A percentile compares a stretch with the other conserved stretches of the same genome.
These are phyloP conservation scores for Rotaria sp. DNA, from an alignment of 2,888 invertebrate genomes.

Conservation along the genomic window DNA sequence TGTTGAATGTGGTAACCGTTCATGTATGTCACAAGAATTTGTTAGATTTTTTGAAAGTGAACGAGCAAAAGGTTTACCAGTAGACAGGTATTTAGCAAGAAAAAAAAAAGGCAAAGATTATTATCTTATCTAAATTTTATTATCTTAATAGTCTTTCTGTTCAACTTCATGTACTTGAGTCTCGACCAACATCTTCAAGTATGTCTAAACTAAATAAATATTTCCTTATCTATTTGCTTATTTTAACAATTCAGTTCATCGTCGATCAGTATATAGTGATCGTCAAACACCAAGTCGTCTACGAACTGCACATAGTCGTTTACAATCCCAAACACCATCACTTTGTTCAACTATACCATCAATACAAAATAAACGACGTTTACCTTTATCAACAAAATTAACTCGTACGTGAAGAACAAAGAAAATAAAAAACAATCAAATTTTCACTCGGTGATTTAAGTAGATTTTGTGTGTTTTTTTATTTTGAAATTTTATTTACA, in stretches of 20 bases:
- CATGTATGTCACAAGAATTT: slow-evolving; percentile 7
- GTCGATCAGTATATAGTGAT: not conserved
- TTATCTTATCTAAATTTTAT: not conserved
- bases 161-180: not conserved
- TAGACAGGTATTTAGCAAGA: not conserved
- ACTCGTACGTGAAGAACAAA: not conserved
- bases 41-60: not conserved
- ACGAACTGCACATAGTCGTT: not conserved
- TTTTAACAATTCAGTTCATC: not conserved
- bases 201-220: not conserved
- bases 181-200: not conserved
- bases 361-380: not conserved
- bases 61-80: slow-evolving; percentile 10
- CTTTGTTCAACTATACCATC: not conserved
- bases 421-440: not conserved
- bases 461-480: not conserved
- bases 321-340: not conserved
- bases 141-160: not conserved
- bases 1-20: not conserved
- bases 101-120: too few relatives aligned
- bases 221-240: too few relatives aligned
- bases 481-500: not conserved
- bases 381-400: not conserved
- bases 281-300: not conserved
- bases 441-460: not conserved